phyloP scores from a whole-genome alignment of 2,888 invertebrate species.

The Stenichneumon culpator region DNA sequence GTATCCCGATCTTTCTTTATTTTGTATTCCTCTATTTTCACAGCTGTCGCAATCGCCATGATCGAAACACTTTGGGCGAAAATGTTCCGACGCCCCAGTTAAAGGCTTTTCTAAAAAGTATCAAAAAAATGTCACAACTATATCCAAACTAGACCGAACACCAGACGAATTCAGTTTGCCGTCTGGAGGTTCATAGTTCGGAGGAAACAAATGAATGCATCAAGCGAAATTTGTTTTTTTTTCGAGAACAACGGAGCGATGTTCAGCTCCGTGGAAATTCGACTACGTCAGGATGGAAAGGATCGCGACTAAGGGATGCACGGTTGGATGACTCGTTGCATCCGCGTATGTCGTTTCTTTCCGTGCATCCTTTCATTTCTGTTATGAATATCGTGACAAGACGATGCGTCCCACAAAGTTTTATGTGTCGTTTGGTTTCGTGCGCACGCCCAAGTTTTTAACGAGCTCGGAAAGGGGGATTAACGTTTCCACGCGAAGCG shows the following conservation, averaged over 20 bases:
- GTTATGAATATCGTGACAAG: constrained; percentile 10
- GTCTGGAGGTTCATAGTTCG: too few relatives aligned
- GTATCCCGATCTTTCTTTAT: neutral
- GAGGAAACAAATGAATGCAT: too few relatives aligned
- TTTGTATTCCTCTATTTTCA: neutral
- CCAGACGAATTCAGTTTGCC: too few relatives aligned
- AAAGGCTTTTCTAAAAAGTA: neutral
- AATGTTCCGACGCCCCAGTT: neutral
- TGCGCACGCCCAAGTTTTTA: constrained; percentile 6
- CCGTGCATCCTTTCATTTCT: constrained; percentile 5
- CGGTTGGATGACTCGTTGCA: neutral
- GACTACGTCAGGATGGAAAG: neutral
- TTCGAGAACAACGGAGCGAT: too few relatives aligned
- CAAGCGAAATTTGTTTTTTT: too few relatives aligned
- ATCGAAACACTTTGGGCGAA: neutral
- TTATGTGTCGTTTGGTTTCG: neutral
- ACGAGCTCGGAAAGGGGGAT: constrained; percentile 24
- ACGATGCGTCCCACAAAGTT: neutral
- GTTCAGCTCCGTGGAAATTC: neutral
- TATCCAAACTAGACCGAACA: too few relatives aligned
- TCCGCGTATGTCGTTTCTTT: neutral
- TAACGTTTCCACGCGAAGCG: constrained; percentile 13
- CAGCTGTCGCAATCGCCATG: neutral
- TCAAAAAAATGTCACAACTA: too few relatives aligned
- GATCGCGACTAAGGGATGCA: neutral